These are phyloP conservation scores for Oreonectes daqikongensis DNA, from an alignment of 2,797 vertebrate species.

Conservation along the genomic window DNA sequence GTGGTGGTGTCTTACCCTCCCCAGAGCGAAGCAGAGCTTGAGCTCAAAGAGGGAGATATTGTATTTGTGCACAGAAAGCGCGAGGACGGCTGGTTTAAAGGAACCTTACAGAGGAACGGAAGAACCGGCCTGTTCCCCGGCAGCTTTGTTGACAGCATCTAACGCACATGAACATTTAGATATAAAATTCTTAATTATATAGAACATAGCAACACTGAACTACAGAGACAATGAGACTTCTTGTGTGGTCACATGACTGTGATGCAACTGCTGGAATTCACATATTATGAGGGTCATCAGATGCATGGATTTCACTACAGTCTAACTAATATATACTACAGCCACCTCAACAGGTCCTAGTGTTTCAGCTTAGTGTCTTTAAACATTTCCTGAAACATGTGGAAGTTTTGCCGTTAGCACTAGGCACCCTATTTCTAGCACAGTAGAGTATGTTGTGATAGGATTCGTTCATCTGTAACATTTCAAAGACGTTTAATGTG, in stretches of 20 bases:
- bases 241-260: background rate
- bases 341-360: slow-evolving; percentile 5
- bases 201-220: slow-evolving; percentile 31
- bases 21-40: slow-evolving; percentile 97
- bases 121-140: slow-evolving; percentile 96
- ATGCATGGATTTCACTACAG: slow-evolving; percentile 34
- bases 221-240: background rate
- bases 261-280: background rate
- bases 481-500: slow-evolving; percentile 79
- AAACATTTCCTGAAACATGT: slow-evolving; percentile 35
- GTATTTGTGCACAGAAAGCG: slow-evolving; percentile 98
- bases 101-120: slow-evolving; percentile 95
- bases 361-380: background rate
- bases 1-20: slow-evolving; percentile 98
- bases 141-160: slow-evolving; percentile 97
- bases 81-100: slow-evolving; percentile 99
- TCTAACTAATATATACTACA: slow-evolving; percentile 23
- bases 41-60: slow-evolving; percentile 97
- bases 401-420: slow-evolving; percentile 18
- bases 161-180: slow-evolving; percentile 58
- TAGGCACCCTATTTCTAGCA: slow-evolving; percentile 57
- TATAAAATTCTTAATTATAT: slow-evolving; percentile 13
- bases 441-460: slow-evolving; percentile 64
- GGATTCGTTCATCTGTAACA: slow-evolving; percentile 72
- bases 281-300: background rate